Evolutionary conservation across 2,888 invertebrate species (phyloP), one percentile per base, ranked within the genome.

Genomic region (Tachina fera): DNA sequence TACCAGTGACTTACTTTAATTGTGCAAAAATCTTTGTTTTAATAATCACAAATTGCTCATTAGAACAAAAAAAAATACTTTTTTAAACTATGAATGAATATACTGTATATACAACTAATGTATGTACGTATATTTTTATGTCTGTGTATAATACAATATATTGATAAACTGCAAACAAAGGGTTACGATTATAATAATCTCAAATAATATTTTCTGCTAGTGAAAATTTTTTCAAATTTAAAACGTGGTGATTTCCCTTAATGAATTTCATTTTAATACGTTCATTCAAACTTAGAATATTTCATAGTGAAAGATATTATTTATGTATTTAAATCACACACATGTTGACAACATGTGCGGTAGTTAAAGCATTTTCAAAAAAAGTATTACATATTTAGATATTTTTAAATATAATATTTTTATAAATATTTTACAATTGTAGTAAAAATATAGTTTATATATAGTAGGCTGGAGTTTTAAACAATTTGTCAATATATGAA

Each of bases 181-280:
- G 72, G 49, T 78, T 68, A 61, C 74, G 49, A 72, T 84, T 80
- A 31, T 49, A 56, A 51, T 80, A 58, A 72, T 56, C 87, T 87
- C 83, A 78, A 81, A 87, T 78, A 85, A 39, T n/a, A 9, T 10
- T 43, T 43, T 53, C 41, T 16, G n/a, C 16, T n/a, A 49, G 3
- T 68, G 6, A 58, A 19, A 4, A 31, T n/a, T 60, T 19, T 67
- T 71, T 76, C 43, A n/a, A 70, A 49, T 51, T 76, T 76, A n/a
- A 71, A 75, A 80, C 11, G n/a, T 75, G 43, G 71, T 76, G 60
- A 81, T 80, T 75, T 84, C 70, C 79, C 56, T 19, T 58, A 84
- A 61, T 41, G 47, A 74, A 68, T 61, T 53, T 47, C 22, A 67
- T 8, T 58, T 56, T 76, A 53, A 63, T 71, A 45, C n/a, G 3